Evolutionary conservation across 1,140 invertebrate species (phyloP), one percentile per base, ranked within the genome.

Genomic region (Periplaneta americana): DNA sequence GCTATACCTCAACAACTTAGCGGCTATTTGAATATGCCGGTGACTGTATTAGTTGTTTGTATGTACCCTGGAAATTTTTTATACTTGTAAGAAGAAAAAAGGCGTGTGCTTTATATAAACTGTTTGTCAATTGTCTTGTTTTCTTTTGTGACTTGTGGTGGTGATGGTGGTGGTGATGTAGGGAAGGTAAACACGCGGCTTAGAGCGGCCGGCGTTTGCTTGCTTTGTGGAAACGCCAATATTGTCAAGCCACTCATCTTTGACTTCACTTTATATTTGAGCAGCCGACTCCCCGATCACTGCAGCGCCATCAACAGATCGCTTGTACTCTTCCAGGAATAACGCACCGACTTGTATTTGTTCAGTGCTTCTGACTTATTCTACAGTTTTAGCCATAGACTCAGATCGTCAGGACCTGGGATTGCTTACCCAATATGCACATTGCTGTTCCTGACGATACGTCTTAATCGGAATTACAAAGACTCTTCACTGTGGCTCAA

Each of bases 241-340:
- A 77, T 77, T 77, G 75, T 77, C 75, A 33, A 10, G 22, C 75
- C 75, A 77, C 75, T 77, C 75, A 77, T 77, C 75, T 77, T 76
- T 36, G 48, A 66, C 48, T 48, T 48, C 39, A 17, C 39, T 66
- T n/a, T 66, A 66, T 66, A n/a, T 66, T 66, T 66, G 48, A 66
- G 48, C 28, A 66, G 28, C 48, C 48, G 48, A n/a, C 48, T n/a
- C 8, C 6, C 39, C 39, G n/a, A 66, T 66, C 28, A 66, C 28
- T 9, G 22, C 48, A 28, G 22, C 11, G 13, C 48, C 48, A 66
- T 66, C 48, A 66, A 66, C 48, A 66, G 48, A 66, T 66, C 48
- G 48, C 48, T 66, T 66, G n/a, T 66, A 11, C 22, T 0, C 28
- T 66, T 66, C 48, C 22, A 66, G 48, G 48, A 66, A 66, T 66